A percentile compares a stretch with the other conserved stretches of the same genome.
phyloP scores from a whole-genome alignment of 2,797 vertebrate genomes.

The Ptychadena robeensis region DNA sequence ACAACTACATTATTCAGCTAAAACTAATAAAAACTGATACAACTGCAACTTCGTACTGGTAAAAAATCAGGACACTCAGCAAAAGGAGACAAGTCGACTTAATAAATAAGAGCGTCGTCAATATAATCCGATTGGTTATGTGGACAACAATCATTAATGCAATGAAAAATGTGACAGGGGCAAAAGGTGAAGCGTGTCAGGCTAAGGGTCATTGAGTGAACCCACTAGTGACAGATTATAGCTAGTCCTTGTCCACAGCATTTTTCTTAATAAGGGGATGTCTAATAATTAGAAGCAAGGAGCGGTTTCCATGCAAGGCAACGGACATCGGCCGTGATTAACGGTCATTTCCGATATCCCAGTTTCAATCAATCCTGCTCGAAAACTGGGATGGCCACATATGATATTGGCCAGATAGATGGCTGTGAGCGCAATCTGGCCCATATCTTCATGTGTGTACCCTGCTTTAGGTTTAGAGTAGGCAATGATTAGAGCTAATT shows the following conservation, averaged over 20 bases:
- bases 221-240: background rate
- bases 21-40: background rate
- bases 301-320: no score
- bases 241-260: background rate
- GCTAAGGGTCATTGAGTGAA: background rate
- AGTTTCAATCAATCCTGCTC: no score
- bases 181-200: background rate
- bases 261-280: background rate
- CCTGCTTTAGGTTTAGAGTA: no score
- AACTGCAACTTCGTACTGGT: background rate
- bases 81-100: background rate
- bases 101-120: background rate
- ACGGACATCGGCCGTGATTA: no score
- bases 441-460: no score
- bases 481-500: no score
- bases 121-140: background rate
- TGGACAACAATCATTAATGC: conserved; percentile 1
- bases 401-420: no score
- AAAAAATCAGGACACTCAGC: background rate
- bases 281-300: no score
- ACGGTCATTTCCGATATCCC: no score
- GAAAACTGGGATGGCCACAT: no score
- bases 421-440: no score
- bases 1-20: background rate
- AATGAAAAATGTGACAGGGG: conserved; percentile 9